These are phyloP conservation scores for Melieria picta DNA, from an alignment of 2,888 invertebrate genomes.

Conservation along the genomic window DNA sequence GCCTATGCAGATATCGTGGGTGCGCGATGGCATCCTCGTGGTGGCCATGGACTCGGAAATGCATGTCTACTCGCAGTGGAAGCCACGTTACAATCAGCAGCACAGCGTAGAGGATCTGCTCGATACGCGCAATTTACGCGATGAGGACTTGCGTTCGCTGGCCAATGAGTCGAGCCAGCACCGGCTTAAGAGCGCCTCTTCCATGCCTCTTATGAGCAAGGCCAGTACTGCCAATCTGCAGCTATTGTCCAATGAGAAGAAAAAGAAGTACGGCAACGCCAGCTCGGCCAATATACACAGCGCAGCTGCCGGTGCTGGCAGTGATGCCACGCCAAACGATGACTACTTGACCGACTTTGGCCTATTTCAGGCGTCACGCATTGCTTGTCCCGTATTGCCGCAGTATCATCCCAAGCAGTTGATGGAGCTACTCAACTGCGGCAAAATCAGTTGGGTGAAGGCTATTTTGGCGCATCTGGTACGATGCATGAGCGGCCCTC, in stretches of 20 bases:
- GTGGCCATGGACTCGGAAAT: constrained; percentile 99
- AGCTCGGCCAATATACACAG: constrained; percentile 53
- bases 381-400: constrained; percentile 96
- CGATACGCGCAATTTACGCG: constrained; percentile 77
- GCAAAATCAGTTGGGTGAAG: constrained; percentile 97
- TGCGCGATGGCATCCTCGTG: constrained; percentile 95
- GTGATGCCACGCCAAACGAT: constrained; percentile 64
- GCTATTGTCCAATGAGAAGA: constrained; percentile 78
- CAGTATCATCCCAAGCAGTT: constrained; percentile 99
- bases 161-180: constrained; percentile 76
- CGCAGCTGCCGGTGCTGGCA: constrained; percentile 43
- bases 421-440: constrained; percentile 97
- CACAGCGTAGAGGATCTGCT: constrained; percentile 75
- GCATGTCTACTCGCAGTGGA: constrained; percentile 99
- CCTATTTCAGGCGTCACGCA: constrained; percentile 95
- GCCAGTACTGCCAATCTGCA: constrained; percentile 87
- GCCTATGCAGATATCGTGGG: constrained; percentile 99
- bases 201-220: constrained; percentile 83
- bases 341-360: constrained; percentile 95
- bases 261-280: constrained; percentile 69
- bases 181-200: constrained; percentile 77
- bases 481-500: constrained; percentile 76
- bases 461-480: constrained; percentile 97
- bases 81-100: constrained; percentile 68
- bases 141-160: constrained; percentile 74